phyloP scores from a whole-genome alignment of 2,888 invertebrate species.

The Drosophila borealis region DNA sequence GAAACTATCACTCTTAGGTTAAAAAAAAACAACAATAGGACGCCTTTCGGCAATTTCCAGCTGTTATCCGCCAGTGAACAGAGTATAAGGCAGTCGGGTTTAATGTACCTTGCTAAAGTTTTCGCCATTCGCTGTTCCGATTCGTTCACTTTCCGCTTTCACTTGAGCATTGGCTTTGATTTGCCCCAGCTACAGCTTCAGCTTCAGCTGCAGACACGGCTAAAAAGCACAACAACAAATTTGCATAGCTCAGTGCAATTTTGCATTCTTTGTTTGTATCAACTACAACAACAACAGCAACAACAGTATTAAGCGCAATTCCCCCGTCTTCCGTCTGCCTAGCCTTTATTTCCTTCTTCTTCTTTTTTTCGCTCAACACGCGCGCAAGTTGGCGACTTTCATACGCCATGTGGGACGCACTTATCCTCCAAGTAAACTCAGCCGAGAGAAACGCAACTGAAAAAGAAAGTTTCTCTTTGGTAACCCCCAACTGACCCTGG shows the following conservation, averaged over 20 bases:
- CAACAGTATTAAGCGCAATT: slow-evolving; percentile 33
- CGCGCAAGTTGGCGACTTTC: slow-evolving; percentile 68
- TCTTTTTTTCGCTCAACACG: slow-evolving; percentile 24
- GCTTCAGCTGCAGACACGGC: slow-evolving; percentile 10
- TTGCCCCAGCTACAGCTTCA: slow-evolving; percentile 39
- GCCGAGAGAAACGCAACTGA: slow-evolving; percentile 14
- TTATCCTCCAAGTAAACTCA: slow-evolving; percentile 33
- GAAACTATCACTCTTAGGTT: no score
- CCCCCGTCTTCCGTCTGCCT: slow-evolving; percentile 30
- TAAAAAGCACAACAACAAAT: slow-evolving; percentile 62
- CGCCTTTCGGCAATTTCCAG: no score
- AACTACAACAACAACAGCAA: slow-evolving; percentile 24
- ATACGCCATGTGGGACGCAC: slow-evolving; percentile 77
- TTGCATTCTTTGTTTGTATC: slow-evolving; percentile 54
- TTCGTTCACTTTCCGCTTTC: slow-evolving; percentile 59
- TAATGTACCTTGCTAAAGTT: neutral
- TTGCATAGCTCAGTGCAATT: slow-evolving; percentile 70
- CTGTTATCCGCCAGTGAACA: neutral
- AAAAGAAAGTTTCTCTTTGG: slow-evolving; percentile 29
- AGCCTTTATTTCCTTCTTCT: slow-evolving; percentile 39
- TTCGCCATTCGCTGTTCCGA: slow-evolving; percentile 37
- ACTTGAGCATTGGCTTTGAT: slow-evolving; percentile 67
- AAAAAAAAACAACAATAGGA: no score
- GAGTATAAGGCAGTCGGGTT: neutral
- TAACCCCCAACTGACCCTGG: slow-evolving; percentile 41